These are phyloP conservation scores for Donacobius atricapilla DNA, from an alignment of 2,113 vertebrate species.

Conservation along the genomic window DNA sequence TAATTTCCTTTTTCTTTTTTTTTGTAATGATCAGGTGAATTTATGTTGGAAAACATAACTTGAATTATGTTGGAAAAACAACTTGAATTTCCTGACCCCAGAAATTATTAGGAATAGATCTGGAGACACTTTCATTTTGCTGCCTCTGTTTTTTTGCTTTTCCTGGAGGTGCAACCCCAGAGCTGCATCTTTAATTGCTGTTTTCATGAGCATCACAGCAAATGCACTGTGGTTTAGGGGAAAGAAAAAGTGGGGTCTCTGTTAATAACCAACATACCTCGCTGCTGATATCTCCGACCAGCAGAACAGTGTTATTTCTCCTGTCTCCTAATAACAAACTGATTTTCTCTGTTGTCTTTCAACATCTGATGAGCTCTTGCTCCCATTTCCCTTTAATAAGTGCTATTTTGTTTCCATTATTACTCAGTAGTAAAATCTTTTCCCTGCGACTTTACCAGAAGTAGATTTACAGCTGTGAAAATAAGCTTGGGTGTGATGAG, in stretches of 20 bases:
- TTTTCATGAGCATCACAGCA: not conserved
- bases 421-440: conserved; percentile 50
- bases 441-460: conserved; percentile 4
- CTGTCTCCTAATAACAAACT: not conserved
- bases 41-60: not conserved
- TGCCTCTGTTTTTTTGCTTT: not conserved
- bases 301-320: not conserved
- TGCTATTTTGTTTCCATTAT: conserved; percentile 37
- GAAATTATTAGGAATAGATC: not conserved
- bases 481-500: conserved; percentile 48
- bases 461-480: conserved; percentile 34
- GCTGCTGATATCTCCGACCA: rapidly evolving
- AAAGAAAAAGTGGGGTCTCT: not conserved
- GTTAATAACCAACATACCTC: not conserved
- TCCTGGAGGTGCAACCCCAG: not conserved
- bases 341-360: not conserved
- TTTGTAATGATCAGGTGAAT: not conserved
- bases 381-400: not conserved
- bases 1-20: not conserved
- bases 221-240: not conserved
- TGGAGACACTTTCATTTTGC: not conserved
- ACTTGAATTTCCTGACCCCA: not conserved
- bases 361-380: not conserved
- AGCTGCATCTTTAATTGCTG: not conserved
- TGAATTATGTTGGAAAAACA: not conserved